Conservation (phyloP, 2,888 invertebrate genomes). For the Nomada ferruginata region DNA sequence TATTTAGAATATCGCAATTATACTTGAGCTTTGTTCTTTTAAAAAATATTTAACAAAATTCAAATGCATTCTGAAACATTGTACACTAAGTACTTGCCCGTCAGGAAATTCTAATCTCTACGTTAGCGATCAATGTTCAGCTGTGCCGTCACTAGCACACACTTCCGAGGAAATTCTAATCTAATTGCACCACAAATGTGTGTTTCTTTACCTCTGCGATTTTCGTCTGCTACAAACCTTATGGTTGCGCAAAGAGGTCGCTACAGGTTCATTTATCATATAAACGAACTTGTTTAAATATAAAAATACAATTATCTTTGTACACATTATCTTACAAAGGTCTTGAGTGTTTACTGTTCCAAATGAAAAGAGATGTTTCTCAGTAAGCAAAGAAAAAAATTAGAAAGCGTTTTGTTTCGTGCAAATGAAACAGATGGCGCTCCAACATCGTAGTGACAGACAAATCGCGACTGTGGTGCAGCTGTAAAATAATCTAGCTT, state of each 20-base stretch:
- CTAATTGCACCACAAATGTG: neutral
- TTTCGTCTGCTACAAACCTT: neutral
- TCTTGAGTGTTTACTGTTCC: neutral
- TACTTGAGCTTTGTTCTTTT: neutral
- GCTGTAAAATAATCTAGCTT: neutral
- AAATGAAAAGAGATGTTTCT: neutral
- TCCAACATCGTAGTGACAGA: neutral
- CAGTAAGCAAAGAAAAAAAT: neutral
- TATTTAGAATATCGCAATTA: neutral
- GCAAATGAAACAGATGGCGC: slow-evolving; percentile 15
- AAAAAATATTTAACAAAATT: too few relatives aligned
- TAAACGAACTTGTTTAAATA: neutral
- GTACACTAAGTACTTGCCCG: too few relatives aligned
- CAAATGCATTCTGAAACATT: too few relatives aligned
- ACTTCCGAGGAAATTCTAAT: neutral
- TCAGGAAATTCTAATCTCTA: neutral
- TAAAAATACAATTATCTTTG: neutral
- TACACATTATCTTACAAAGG: neutral
- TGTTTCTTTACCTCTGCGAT: neutral
- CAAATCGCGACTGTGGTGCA: neutral
- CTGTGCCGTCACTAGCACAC: too few relatives aligned
- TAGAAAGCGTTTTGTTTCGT: neutral
- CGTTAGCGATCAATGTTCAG: too few relatives aligned
- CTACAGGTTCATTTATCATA: neutral
- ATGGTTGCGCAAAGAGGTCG: slow-evolving; percentile 16